These are phyloP conservation scores for Gallinago stenura DNA, from an alignment of 2,797 vertebrate species.

Conservation along the genomic window DNA sequence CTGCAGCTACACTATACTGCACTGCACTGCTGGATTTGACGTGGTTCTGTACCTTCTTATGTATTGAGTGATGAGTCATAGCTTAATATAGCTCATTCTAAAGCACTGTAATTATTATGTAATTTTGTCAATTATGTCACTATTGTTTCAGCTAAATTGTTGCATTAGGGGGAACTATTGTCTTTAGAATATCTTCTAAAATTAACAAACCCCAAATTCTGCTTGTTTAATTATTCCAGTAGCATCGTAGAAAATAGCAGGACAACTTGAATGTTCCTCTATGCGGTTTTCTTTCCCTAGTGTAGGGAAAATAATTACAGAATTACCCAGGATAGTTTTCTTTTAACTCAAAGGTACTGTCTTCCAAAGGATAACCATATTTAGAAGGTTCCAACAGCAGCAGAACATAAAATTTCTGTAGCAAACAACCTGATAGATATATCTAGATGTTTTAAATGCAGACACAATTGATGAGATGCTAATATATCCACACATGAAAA, in stretches of 20 bases:
- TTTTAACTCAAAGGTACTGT: not conserved
- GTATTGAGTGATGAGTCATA: slow-evolving; percentile 38
- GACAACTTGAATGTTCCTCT: not conserved
- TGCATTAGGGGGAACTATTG: not conserved
- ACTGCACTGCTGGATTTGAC: slow-evolving; percentile 29
- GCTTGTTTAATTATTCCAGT: not conserved
- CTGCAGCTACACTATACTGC: not conserved
- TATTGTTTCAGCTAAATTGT: slow-evolving; percentile 22
- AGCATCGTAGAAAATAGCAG: not conserved
- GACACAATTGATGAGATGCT: not conserved
- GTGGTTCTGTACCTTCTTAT: slow-evolving; percentile 16
- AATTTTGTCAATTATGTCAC: slow-evolving; percentile 18
- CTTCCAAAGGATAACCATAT: not conserved
- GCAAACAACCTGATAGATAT: not conserved
- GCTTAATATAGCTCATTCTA: not conserved
- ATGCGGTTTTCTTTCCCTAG: not conserved
- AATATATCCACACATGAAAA: not conserved
- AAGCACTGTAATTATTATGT: not conserved
- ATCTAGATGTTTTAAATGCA: not conserved
- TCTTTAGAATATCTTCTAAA: not conserved
- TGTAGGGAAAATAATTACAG: not conserved
- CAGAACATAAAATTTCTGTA: not conserved
- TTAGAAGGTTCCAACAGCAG: not conserved
- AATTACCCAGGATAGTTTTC: not conserved
- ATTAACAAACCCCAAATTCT: not conserved